Percentiles rank a stretch among this genome's conserved stretches.
These are phyloP conservation scores for Rhagologus leucostigma DNA, from an alignment of 2,113 vertebrate genomes.

Conservation along the genomic window DNA sequence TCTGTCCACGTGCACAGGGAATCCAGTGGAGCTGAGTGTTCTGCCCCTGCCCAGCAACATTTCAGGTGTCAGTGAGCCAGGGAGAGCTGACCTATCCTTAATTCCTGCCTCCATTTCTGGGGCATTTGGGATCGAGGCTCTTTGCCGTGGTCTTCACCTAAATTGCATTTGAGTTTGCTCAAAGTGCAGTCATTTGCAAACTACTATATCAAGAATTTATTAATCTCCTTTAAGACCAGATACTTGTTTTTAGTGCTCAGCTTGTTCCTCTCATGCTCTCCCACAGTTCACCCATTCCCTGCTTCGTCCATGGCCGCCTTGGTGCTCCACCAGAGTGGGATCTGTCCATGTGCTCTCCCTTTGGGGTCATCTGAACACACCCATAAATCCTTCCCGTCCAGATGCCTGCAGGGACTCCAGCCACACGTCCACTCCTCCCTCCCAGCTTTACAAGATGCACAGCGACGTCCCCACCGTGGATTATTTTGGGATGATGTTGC, in stretches of 20 bases:
- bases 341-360: rapidly evolving
- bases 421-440: neutral
- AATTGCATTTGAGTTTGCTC: neutral
- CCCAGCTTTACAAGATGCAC: neutral
- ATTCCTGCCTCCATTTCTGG: neutral
- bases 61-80: neutral
- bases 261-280: neutral
- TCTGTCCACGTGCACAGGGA: neutral
- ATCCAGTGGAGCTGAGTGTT: neutral
- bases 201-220: rapidly evolving
- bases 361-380: neutral
- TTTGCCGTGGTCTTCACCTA: rapidly evolving
- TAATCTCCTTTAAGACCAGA: too few species aligned
- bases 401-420: neutral
- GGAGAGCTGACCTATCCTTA: neutral
- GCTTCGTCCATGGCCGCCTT: neutral
- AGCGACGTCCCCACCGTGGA: rapidly evolving
- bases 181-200: neutral
- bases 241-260: neutral
- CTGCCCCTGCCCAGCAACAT: neutral
- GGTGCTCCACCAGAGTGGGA: neutral
- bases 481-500: neutral
- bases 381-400: neutral
- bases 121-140: neutral
- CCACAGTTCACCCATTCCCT: neutral